Conservation (phyloP, 2,888 invertebrate species). For the Melikaiella ostensackeni region DNA sequence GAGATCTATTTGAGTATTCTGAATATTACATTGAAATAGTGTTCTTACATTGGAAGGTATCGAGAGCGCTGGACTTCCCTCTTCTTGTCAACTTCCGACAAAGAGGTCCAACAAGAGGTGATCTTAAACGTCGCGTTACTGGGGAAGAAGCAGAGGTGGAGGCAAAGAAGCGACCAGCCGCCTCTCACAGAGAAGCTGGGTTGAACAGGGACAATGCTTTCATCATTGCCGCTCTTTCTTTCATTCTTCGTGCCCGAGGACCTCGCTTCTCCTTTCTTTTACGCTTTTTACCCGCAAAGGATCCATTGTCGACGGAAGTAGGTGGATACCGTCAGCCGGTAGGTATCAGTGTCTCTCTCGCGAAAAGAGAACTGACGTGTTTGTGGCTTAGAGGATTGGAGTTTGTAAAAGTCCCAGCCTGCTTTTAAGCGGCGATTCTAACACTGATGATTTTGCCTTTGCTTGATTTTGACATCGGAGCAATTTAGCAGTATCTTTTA, state of each 20-base stretch:
- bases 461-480: background rate
- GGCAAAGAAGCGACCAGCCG: conserved; percentile 58
- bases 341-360: conserved; percentile 70
- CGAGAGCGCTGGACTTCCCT: conserved; percentile 44
- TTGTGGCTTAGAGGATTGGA: background rate
- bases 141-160: conserved; percentile 52
- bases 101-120: conserved; percentile 51
- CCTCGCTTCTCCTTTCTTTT: conserved; percentile 64
- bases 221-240: conserved; percentile 77
- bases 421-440: background rate
- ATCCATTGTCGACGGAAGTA: conserved; percentile 75
- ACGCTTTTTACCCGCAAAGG: conserved; percentile 73
- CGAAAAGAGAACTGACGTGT: conserved; percentile 45
- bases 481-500: background rate
- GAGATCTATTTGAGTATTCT: background rate
- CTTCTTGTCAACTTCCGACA: conserved; percentile 56
- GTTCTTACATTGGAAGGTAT: background rate
- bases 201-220: conserved; percentile 76
- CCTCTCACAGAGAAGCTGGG: conserved; percentile 61
- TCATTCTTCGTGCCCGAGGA: conserved; percentile 62
- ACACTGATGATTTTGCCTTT: background rate
- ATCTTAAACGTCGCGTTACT: conserved; percentile 58
- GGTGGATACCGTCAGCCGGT: conserved; percentile 68
- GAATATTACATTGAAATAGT: background rate
- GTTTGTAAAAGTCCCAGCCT: background rate